phyloP scores from a whole-genome alignment of 2,797 vertebrate genomes.

The Mycteria americana region DNA sequence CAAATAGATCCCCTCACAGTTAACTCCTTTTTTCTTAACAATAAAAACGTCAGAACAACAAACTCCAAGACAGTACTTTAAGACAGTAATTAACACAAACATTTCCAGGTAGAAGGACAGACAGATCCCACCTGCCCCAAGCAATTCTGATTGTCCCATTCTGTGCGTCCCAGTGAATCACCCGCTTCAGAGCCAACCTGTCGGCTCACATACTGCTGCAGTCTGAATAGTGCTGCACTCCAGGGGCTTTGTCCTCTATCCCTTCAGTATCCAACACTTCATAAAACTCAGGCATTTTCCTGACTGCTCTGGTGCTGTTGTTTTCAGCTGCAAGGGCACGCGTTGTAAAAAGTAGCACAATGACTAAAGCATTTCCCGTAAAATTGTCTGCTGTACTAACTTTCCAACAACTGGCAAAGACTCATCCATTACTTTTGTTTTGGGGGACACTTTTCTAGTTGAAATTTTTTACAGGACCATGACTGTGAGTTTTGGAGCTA shows the following conservation, averaged over 20 bases:
- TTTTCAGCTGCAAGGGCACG: neutral
- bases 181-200: neutral
- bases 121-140: neutral
- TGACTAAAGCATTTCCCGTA: neutral
- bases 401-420: conserved; percentile 26
- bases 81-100: neutral
- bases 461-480: neutral
- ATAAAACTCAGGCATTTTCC: neutral
- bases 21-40: neutral
- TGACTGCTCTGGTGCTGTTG: neutral
- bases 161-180: neutral
- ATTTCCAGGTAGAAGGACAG: neutral
- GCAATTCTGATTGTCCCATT: neutral
- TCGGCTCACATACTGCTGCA: neutral
- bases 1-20: neutral
- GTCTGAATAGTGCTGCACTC: neutral
- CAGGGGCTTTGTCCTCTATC: neutral
- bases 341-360: neutral
- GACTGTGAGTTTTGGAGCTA: neutral
- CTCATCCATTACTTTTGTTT: neutral
- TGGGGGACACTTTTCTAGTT: neutral
- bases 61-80: neutral
- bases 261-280: neutral
- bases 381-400: neutral
- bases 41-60: neutral